Base-by-base conservation (phyloP, 2,797 vertebrate genomes). In the Prionace glauca region DNA sequence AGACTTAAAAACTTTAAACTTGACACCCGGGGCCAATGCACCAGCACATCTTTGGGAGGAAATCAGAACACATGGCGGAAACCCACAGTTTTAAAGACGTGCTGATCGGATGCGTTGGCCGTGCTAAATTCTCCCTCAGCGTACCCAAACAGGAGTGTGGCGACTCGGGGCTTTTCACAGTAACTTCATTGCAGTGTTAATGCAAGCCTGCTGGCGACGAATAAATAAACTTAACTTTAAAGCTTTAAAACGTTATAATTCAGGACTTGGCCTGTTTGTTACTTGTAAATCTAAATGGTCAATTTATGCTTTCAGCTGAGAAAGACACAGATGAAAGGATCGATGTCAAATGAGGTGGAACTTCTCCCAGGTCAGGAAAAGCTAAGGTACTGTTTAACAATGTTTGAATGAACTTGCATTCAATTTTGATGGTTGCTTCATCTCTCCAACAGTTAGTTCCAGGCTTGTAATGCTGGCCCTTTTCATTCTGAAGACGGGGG, bases 321-420 rank as follows among this genome's bases (percentile, higher is more conserved):
- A 96, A 98, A 98, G 96, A 97, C 98, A 36, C 97, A 98, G 96
- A 97, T 98, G 96, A 98, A 98, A 95, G 97, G 97, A 0, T 97
- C 97, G 62, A 97, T 98, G 87, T 96, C 96, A 95, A 98, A 98
- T 96, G 97, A 97, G 96, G 98, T 97, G 91, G 97, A 98, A 69
- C 97, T 97, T 95, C 97, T 98, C 96, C 98, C 97, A 94, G 97
- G 97, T 71, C 97, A 97, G 1, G 97, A 98, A 95, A 97, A 95
- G 95, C 96, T 98, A 96, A 98, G 98, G 98, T 98, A 97, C 71
- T 32, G 71, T 50, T 95, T 45, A 26, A 72, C 45, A 26, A 72
- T 26, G 67, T 67, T 26, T 94, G 26, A 62, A 32, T 62, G 14
- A 41, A 41, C n/a, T 36, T 92, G 11, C 18, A 4, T 69, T 20